Evolutionary conservation across 1,140 invertebrate species (phyloP), one percentile per base, ranked within the genome.

Genomic region (Bombus polaris): DNA sequence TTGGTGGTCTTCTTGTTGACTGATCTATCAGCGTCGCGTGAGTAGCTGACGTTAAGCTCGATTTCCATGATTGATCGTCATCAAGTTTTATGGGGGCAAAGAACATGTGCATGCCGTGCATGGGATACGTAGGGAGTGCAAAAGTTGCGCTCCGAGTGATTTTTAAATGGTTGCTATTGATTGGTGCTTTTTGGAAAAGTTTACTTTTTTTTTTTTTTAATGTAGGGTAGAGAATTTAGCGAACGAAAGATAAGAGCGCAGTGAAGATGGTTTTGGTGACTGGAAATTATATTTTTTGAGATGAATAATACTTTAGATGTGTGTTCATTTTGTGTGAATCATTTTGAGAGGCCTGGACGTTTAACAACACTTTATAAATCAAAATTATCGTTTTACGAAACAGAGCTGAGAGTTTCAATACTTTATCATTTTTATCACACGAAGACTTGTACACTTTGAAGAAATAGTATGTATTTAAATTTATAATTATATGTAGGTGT

Each of bases 1-100:
- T 85, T 68, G 15, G 28, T 85, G 65, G 3, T 35, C 32, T 75
- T 83, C 25, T 83, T 89, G 76, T 42, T 72, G 66, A 68, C 18
- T 42, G n/a, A 13, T 74, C 73, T 87, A 81, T 32, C 74, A 68
- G 75, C 81, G 32, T 89, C 88, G 88, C 85, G 88, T 89, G 81
- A 89, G 88, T 89, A 89, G 62, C 68, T 71, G 86, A 62, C 53
- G 66, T 89, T 87, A 83, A 66, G 81, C 78, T 73, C 53, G 28
- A 35, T 75, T 80, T 89, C 35, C 57, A 37, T 32, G 68, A 35
- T 25, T 9, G 37, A 35, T n/a, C 32, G 39, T 73, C 59, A 37
- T 65, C n/a, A 42, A 53, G 35, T 44, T 62, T n/a, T 9, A 18
- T 2, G 3, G 6, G 13, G 3, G 39, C 8, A 32, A 42, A 39